A percentile compares a stretch with the other conserved stretches of the same genome.
phyloP scores from a whole-genome alignment of 2,113 vertebrate species.

The Thamnophis sirtalis region DNA sequence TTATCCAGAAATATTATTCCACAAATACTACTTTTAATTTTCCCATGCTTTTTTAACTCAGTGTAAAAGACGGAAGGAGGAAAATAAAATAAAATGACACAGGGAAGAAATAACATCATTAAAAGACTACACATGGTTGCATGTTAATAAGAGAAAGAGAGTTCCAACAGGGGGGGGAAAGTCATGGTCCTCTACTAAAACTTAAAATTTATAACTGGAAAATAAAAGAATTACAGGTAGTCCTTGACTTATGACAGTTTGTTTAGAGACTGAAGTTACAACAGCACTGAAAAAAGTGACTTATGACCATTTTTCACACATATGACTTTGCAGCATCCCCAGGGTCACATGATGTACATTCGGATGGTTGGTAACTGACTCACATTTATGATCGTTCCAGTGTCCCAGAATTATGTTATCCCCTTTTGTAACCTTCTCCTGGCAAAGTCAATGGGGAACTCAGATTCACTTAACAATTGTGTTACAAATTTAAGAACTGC shows the following conservation, averaged over 20 bases:
- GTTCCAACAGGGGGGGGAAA: background rate
- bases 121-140: background rate
- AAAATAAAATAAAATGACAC: background rate
- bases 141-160: constrained; percentile 3
- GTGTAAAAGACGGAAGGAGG: background rate
- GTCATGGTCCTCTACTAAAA: background rate
- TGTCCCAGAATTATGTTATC: background rate
- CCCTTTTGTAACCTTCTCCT: background rate
- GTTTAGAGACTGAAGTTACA: background rate
- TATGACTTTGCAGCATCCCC: background rate
- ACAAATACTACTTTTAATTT: background rate
- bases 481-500: too few relatives aligned
- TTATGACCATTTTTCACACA: background rate
- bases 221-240: background rate
- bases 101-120: background rate
- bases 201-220: background rate
- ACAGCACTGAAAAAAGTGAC: background rate
- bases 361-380: background rate
- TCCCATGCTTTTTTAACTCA: background rate
- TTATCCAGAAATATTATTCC: background rate
- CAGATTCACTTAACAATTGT: too few relatives aligned
- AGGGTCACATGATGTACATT: background rate
- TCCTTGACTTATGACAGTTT: background rate
- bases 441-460: background rate
- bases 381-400: background rate